These are phyloP conservation scores for Darevskia mixta DNA, from an alignment of 2,797 vertebrate species.

Conservation along the genomic window DNA sequence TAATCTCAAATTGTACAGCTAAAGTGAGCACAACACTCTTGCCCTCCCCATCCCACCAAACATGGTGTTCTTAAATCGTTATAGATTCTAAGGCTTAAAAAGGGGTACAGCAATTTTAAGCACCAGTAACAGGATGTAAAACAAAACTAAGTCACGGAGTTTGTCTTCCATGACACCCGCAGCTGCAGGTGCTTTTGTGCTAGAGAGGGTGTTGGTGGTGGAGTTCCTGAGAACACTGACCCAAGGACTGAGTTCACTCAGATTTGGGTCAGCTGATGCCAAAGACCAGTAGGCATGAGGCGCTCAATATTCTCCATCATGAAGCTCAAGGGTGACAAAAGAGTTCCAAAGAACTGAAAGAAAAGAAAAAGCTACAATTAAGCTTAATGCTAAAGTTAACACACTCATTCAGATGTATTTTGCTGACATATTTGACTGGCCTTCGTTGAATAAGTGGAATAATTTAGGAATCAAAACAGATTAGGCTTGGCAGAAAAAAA, in stretches of 20 bases:
- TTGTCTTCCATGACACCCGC: slow-evolving; percentile 22
- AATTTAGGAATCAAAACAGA: not conserved
- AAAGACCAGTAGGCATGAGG: slow-evolving; percentile 87
- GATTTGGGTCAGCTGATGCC: slow-evolving; percentile 84
- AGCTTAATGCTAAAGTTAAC: slow-evolving; percentile 29
- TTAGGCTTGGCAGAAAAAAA: not conserved
- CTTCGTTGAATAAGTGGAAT: not conserved
- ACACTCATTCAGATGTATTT: accelerated
- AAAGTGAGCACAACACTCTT: slow-evolving; percentile 62
- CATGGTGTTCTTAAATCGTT: slow-evolving; percentile 62
- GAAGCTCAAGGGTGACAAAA: slow-evolving; percentile 87
- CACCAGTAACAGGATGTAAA: slow-evolving; percentile 63
- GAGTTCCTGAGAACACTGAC: slow-evolving; percentile 13
- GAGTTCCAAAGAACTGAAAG: slow-evolving; percentile 88
- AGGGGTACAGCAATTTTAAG: slow-evolving; percentile 62
- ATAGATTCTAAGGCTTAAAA: slow-evolving; percentile 65
- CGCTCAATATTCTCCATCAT: slow-evolving; percentile 86
- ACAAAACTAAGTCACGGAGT: slow-evolving; percentile 40
- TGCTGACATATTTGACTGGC: not conserved
- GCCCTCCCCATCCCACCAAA: slow-evolving; percentile 66
- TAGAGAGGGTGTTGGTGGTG: not conserved
- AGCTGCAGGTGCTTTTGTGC: slow-evolving; percentile 35
- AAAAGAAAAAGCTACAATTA: slow-evolving; percentile 50
- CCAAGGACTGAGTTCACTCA: slow-evolving; percentile 65
- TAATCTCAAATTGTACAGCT: slow-evolving; percentile 69